Evolutionary conservation across 2,113 vertebrate species (phyloP).

Genomic region (Pterocles orientalis): DNA sequence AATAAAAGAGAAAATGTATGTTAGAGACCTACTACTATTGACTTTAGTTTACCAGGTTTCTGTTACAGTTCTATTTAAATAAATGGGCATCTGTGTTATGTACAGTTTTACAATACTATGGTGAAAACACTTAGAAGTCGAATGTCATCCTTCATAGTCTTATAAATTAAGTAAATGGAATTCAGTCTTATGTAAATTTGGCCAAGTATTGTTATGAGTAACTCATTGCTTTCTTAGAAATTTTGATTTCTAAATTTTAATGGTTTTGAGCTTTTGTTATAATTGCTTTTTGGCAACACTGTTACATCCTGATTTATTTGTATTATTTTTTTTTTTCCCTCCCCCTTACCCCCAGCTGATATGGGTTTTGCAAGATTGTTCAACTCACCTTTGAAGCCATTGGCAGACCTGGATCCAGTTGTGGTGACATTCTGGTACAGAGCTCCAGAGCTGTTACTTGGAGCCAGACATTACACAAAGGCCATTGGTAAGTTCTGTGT

Average conservation of each 20-base stretch:
- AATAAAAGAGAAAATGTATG: neutral
- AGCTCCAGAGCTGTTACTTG: conserved; percentile 92
- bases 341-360: conserved; percentile 76
- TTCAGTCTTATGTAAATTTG: neutral
- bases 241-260: neutral
- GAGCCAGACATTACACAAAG: conserved; percentile 98
- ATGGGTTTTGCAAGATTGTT: conserved; percentile 93
- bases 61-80: neutral
- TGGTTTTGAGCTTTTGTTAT: neutral
- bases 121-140: neutral
- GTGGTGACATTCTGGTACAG: conserved; percentile 94
- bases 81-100: neutral
- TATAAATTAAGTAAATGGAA: neutral
- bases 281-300: neutral
- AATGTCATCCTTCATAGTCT: neutral
- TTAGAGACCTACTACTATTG: neutral
- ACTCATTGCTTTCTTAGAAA: neutral
- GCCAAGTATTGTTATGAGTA: neutral
- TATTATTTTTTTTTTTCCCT: neutral
- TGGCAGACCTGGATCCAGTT: conserved; percentile 91
- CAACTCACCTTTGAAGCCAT: conserved; percentile 89
- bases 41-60: neutral
- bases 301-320: neutral
- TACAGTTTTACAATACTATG: neutral
- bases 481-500: conserved; percentile 89